Conservation (phyloP, 2,888 invertebrate genomes). For the Erebia palarica region DNA sequence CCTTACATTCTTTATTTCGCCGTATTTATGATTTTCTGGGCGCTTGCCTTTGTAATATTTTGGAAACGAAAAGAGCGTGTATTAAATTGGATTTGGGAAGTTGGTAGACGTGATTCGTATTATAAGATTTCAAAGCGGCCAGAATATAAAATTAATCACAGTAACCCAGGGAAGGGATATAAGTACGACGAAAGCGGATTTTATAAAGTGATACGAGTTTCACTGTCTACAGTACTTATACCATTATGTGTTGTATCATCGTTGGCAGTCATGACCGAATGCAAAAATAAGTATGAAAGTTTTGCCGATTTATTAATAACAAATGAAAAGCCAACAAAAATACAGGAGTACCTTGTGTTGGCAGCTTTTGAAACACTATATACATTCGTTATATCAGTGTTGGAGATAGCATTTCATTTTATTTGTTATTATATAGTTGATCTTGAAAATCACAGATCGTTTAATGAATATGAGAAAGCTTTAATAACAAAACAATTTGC, state of each 20-base stretch:
- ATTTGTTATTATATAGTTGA: slow-evolving; percentile 48
- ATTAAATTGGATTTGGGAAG: slow-evolving; percentile 45
- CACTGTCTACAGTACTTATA: slow-evolving; percentile 4
- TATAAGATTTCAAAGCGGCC: slow-evolving; percentile 27
- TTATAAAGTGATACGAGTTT: slow-evolving; percentile 7
- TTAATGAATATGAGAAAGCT: slow-evolving; percentile 55
- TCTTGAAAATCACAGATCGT: slow-evolving; percentile 61
- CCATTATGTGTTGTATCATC: slow-evolving; percentile 12
- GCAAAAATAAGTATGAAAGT: slow-evolving; percentile 1
- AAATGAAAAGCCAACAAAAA: slow-evolving; percentile 2
- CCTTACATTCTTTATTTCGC: slow-evolving; percentile 8
- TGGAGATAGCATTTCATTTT: slow-evolving; percentile 15
- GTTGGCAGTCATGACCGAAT: background rate
- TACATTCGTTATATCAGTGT: slow-evolving; percentile 4
- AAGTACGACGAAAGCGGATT: slow-evolving; percentile 13
- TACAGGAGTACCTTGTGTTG: slow-evolving; percentile 17
- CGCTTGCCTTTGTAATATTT: slow-evolving; percentile 36
- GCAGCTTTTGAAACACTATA: slow-evolving; percentile 16
- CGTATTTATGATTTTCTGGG: slow-evolving; percentile 13
- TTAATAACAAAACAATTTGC: slow-evolving; percentile 59
- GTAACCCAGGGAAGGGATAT: background rate
- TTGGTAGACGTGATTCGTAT: slow-evolving; percentile 34
- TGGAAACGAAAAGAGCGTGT: slow-evolving; percentile 37
- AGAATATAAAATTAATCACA: slow-evolving; percentile 17
- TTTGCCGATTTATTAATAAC: slow-evolving; percentile 9